Evolutionary conservation across 2,888 invertebrate genomes (phyloP).

Genomic region (Rhopalosiphum nymphaeae): DNA sequence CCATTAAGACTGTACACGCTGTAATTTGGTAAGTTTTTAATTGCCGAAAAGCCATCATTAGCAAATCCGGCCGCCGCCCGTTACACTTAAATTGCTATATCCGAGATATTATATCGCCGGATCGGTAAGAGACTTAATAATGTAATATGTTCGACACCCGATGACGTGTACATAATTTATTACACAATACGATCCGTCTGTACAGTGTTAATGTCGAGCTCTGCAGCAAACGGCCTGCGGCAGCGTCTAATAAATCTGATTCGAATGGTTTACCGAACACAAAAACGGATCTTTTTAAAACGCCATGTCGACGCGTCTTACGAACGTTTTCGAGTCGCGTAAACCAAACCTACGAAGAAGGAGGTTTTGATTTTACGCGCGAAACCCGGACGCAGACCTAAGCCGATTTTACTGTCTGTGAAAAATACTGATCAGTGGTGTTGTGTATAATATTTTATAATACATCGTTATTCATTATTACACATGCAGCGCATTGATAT

Average conservation of each 20-base stretch:
- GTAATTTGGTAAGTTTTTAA: constrained; percentile 4
- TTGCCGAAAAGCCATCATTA: constrained; percentile 11
- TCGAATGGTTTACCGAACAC: constrained; percentile 1
- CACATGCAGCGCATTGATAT: neutral
- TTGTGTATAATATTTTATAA: no score
- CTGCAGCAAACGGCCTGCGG: neutral
- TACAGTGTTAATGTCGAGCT: neutral
- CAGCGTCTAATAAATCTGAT: neutral
- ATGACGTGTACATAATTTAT: neutral
- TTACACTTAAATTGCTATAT: neutral
- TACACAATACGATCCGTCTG: neutral
- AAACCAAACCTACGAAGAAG: neutral
- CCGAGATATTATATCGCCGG: neutral
- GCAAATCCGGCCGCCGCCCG: neutral
- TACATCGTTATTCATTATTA: no score
- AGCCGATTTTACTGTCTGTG: no score
- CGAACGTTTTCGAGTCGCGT: neutral
- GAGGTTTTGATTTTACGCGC: neutral
- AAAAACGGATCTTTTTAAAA: neutral
- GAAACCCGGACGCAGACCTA: neutral
- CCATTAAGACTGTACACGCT: neutral
- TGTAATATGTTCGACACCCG: neutral
- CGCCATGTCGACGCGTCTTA: neutral
- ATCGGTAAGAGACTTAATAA: neutral
- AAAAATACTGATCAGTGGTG: no score